A percentile compares a stretch with the other conserved stretches of the same genome.
Evolutionary conservation across 2,797 vertebrate species (phyloP).

Genomic region (Argentina silus): DNA sequence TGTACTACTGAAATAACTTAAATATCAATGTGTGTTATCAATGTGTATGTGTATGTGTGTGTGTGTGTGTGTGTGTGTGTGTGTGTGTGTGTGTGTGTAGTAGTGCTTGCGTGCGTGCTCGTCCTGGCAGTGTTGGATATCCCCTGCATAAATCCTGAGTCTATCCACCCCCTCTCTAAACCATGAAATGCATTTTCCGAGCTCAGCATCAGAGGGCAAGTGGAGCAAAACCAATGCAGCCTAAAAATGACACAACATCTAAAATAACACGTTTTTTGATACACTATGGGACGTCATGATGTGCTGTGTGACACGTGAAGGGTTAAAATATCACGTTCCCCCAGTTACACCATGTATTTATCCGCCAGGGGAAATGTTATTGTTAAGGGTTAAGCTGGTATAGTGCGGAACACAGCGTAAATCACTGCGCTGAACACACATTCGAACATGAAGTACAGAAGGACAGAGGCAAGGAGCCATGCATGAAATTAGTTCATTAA

Average conservation of each 20-base stretch:
- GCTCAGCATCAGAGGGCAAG: slow-evolving; percentile 14
- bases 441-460: slow-evolving; percentile 66
- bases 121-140: slow-evolving; percentile 58
- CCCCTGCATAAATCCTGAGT: slow-evolving; percentile 61
- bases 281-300: not conserved
- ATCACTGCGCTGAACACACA: slow-evolving; percentile 70
- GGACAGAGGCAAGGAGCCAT: slow-evolving; percentile 72
- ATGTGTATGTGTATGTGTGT: slow-evolving; percentile 5
- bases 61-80: not conserved
- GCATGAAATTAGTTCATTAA: slow-evolving; percentile 79
- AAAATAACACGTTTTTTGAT: not conserved
- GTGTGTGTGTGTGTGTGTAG: slow-evolving; percentile 33
- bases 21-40: not conserved
- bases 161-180: slow-evolving; percentile 52
- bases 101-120: slow-evolving; percentile 54
- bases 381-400: slow-evolving; percentile 53
- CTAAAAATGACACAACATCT: slow-evolving; percentile 12
- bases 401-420: slow-evolving; percentile 56
- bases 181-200: slow-evolving; percentile 57
- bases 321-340: slow-evolving; percentile 39
- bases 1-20: slow-evolving; percentile 27
- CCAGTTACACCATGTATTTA: slow-evolving; percentile 58
- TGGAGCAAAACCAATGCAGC: not conserved
- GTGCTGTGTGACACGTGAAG: not conserved
- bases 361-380: slow-evolving; percentile 62